Evolutionary conservation across 2,113 vertebrate genomes (phyloP).

Genomic region (Mustela nigripes): DNA sequence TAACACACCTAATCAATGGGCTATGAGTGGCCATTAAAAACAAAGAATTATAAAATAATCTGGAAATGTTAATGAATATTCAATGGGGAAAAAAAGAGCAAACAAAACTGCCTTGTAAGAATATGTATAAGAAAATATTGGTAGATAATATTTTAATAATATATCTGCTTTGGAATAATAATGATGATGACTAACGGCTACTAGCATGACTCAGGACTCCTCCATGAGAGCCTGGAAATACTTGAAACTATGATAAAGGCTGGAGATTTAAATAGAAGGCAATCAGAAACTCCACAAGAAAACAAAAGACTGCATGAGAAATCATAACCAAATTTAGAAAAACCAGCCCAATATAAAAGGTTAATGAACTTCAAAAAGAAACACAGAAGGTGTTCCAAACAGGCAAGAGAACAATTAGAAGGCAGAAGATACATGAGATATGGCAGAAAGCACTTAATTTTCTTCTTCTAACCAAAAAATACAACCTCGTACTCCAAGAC

Average conservation of each 20-base stretch:
- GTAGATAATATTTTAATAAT: constrained; percentile 18
- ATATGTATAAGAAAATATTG: not conserved
- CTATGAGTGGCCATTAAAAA: not conserved
- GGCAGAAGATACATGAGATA: not conserved
- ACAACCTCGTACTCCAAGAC: not conserved
- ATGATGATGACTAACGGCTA: not conserved
- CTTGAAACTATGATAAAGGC: not conserved
- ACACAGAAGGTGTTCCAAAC: not conserved
- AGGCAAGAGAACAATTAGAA: not conserved
- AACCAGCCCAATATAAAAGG: not conserved
- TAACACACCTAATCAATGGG: not conserved
- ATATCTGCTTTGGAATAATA: not conserved
- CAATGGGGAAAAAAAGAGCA: not conserved
- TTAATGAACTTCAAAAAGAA: constrained; percentile 2
- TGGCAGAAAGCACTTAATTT: not conserved
- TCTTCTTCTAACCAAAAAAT: not conserved
- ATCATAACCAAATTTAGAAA: not conserved
- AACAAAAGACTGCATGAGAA: not conserved
- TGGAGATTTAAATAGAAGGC: not conserved
- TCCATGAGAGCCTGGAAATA: not conserved
- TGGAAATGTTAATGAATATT: constrained; percentile 26
- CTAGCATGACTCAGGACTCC: not conserved
- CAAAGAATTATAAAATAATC: constrained; percentile 35
- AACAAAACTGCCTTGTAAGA: constrained; percentile 1
- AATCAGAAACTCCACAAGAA: not conserved